phyloP scores from a whole-genome alignment of 1,140 invertebrate species.

The Pemphigus obesinymphae region DNA sequence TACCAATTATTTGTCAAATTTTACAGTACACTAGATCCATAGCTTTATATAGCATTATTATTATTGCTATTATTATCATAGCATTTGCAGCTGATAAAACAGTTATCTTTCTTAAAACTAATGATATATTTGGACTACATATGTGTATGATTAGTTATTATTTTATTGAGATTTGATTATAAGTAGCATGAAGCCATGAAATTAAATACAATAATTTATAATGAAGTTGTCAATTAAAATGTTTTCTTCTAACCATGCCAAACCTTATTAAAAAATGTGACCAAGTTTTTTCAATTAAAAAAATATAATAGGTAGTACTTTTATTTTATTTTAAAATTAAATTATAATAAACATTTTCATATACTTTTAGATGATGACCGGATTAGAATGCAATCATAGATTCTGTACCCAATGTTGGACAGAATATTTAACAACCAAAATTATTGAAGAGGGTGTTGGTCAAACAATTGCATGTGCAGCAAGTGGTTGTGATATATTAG shows the following conservation, averaged over 20 bases:
- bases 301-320: not conserved
- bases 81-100: not conserved
- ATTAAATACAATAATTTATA: not conserved
- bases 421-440: conserved; percentile 96
- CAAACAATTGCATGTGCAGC: conserved; percentile 95
- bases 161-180: not conserved
- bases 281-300: not conserved
- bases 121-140: not conserved
- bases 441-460: conserved; percentile 93
- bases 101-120: not conserved
- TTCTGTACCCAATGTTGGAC: conserved; percentile 94
- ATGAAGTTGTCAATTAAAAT: not conserved
- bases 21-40: not conserved
- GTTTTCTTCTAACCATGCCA: not conserved
- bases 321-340: not conserved
- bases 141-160: not conserved
- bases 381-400: conserved; percentile 91
- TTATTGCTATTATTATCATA: no score
- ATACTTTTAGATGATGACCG: conserved; percentile 82
- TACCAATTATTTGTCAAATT: not conserved
- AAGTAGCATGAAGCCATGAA: not conserved
- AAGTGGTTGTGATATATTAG: conserved; percentile 85
- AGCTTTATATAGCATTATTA: no score
- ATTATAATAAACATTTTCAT: not conserved
- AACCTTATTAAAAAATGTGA: not conserved